Percentiles rank a stretch among this genome's conserved stretches.
phyloP scores from a whole-genome alignment of 2,113 vertebrate genomes.

The Hypanus sabinus region DNA sequence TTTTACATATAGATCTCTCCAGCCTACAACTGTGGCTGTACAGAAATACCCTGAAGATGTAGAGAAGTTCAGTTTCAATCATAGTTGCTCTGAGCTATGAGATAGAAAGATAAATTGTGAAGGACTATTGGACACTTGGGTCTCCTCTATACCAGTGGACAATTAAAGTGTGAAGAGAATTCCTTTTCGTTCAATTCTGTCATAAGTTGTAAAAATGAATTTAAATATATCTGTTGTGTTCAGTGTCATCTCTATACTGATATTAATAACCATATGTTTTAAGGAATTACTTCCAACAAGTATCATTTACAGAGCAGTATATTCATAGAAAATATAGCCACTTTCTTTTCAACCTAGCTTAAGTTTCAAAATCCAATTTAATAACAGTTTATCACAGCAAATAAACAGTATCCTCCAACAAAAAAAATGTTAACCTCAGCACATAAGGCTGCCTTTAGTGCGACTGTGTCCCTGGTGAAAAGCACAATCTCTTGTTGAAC shows the following conservation, averaged over 20 bases:
- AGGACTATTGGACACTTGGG: too few relatives aligned
- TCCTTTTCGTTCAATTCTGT: neutral
- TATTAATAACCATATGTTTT: neutral
- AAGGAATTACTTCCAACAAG: neutral
- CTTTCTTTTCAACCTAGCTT: neutral
- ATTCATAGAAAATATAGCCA: neutral
- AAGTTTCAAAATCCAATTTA: neutral
- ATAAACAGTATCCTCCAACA: neutral
- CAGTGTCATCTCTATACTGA: neutral
- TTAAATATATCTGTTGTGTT: neutral
- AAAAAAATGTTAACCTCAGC: neutral
- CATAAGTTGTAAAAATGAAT: neutral
- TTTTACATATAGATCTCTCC: neutral
- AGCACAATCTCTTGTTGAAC: neutral
- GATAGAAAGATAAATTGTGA: neutral
- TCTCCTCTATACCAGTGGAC: neutral
- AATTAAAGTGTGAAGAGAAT: neutral
- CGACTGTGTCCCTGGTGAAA: neutral
- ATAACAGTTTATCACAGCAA: neutral
- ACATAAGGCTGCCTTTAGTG: neutral
- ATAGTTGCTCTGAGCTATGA: neutral
- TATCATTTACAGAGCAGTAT: neutral
- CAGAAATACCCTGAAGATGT: neutral
- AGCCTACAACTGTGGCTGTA: neutral
- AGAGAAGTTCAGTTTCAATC: neutral